phyloP scores from a whole-genome alignment of 2,113 vertebrate genomes.

The Spea multiplicata region DNA sequence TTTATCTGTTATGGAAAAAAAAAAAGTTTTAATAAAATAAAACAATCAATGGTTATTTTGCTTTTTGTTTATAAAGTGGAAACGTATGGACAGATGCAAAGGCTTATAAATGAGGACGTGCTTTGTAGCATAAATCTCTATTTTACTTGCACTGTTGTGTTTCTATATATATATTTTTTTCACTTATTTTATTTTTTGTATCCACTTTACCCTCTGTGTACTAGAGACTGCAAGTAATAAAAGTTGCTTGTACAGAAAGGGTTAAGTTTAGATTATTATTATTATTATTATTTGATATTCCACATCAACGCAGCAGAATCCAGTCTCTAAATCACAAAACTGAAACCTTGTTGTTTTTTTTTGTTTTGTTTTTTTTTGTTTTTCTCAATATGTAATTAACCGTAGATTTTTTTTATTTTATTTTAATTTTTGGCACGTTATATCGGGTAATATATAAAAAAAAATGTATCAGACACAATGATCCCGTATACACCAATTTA shows the following conservation, averaged over 20 bases:
- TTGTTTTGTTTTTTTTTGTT: no score
- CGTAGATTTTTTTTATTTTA: conserved; percentile 59
- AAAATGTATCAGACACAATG: background rate
- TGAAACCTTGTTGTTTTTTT: no score
- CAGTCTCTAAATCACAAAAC: conserved; percentile 74
- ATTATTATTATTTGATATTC: background rate
- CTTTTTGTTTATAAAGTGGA: conserved; percentile 72
- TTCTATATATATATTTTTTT: conserved; percentile 67
- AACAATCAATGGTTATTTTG: conserved; percentile 68
- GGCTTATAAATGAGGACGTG: conserved; percentile 59
- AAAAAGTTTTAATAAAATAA: background rate
- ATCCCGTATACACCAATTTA: conserved; percentile 59
- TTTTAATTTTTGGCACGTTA: conserved; percentile 72
- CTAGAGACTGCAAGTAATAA: background rate
- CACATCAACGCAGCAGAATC: background rate
- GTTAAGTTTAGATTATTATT: background rate
- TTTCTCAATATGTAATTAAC: conserved; percentile 75
- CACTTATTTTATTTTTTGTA: conserved; percentile 64
- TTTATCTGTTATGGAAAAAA: conserved; percentile 25
- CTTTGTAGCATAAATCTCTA: conserved; percentile 77
- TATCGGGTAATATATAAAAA: conserved; percentile 47
- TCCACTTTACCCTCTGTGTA: conserved; percentile 50
- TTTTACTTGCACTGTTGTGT: conserved; percentile 80
- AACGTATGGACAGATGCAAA: conserved; percentile 44
- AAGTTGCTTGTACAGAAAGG: conserved; percentile 10